A percentile compares a stretch with the other conserved stretches of the same genome.
phyloP scores from a whole-genome alignment of 2,888 invertebrate genomes.

The Caenorhabditis doughertyi region DNA sequence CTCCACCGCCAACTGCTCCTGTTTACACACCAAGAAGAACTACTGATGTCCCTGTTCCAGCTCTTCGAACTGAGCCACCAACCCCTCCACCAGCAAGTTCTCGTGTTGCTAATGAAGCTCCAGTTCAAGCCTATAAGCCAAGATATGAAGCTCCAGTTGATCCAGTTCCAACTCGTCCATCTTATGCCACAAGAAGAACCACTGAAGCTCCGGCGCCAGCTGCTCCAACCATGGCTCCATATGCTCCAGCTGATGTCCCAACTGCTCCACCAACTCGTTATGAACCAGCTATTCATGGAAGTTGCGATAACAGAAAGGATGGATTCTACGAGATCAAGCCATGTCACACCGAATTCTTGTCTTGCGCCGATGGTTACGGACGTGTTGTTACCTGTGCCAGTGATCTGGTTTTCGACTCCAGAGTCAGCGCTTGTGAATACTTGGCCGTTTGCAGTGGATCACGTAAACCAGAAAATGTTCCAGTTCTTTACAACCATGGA shows the following conservation, averaged over 20 bases:
- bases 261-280: not conserved
- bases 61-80: no score
- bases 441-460: slow-evolving; percentile 57
- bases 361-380: slow-evolving; percentile 36
- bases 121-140: no score
- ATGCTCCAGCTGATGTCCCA: slow-evolving; percentile 23
- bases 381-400: slow-evolving; percentile 36
- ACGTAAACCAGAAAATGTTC: slow-evolving; percentile 39
- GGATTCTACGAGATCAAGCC: slow-evolving; percentile 51
- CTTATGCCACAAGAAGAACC: no score
- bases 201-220: no score
- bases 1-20: not conserved
- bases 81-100: no score
- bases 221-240: slow-evolving; percentile 22
- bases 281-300: slow-evolving; percentile 15
- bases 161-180: no score
- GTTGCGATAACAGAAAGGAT: slow-evolving; percentile 59
- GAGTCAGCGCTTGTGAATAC: slow-evolving; percentile 65
- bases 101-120: no score
- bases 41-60: no score
- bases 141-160: no score
- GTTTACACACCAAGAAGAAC: no score
- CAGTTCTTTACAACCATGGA: slow-evolving; percentile 52
- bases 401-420: slow-evolving; percentile 57
- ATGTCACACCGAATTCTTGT: slow-evolving; percentile 50